Base-by-base conservation (phyloP, 2,113 vertebrate species). In the Tonatia bakeri region DNA sequence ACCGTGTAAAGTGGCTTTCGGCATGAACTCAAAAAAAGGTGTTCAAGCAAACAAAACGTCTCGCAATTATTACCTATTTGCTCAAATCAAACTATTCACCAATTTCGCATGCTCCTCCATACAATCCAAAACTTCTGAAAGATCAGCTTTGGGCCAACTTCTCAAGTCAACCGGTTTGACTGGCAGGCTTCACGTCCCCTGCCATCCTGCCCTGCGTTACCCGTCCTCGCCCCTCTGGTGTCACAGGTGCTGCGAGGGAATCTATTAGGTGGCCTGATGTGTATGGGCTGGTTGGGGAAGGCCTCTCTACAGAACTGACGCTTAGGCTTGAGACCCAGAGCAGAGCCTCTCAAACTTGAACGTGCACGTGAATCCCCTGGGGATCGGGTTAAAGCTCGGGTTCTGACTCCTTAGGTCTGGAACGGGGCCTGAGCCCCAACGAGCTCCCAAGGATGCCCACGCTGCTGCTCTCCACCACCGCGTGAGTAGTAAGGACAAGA, bases 11-110 rank as follows among this genome's bases (percentile, higher is more conserved):
- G 86, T 75, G 5, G 16, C 85, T 92, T 92, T 61, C 61, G 47
- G 59, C 77, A 11, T 24, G 13, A 94, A 69, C 72, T 77, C 19
- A 94, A 89, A 95, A 40, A 45, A 50, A 76, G 50, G 45, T 79
- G 31, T 80, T 40, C 79, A 77, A 33, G 26, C 16, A 36, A 94
- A 91, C 4, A 91, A 54, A 93, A 83, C n/a, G 33, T 40, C 24
- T 61, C 31, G 11, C 26, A 85, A 77, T 67, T 87, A 77, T 95
- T 87, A 77, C 91, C 86, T 36, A 28, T 87, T 79, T 83, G n/a
- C 50, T 91, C 47, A 83, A 40, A 73, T 90, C 54, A 84, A 59
- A 95, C 76, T 61, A 80, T 90, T 75, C 67, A 92, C 33, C 94
- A 64, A 64, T 40, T 65, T 82, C 26, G 0, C 31, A 22, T 1